Base-by-base conservation (phyloP, 2,888 invertebrate genomes). In the Endomychus coccineus region DNA sequence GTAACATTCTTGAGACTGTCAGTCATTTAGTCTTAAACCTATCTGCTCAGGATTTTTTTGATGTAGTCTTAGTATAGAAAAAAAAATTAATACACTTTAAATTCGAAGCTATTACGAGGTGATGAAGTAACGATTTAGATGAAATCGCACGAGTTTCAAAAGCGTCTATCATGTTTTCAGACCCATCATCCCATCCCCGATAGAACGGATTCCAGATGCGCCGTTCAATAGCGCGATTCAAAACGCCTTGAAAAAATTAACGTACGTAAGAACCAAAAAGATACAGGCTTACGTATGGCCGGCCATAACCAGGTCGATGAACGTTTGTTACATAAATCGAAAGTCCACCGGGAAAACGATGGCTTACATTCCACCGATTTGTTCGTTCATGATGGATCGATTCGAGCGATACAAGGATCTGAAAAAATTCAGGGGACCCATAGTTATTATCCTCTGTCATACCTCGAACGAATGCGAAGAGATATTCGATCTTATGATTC, bases 231-330 rank as follows among this genome's bases (percentile, higher is more conserved):
- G 35, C 13, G 37, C 46, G n/a, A 51, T 63, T 3, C 55, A 54
- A 14, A 31, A 33, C 4, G 43, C 43, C 10, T 39, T 64, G 9
- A 35, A 39, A 6, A 33, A 45, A 4, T 36, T 56, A 1, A 40
- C 53, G 3, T 61, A 57, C 37, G 49, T 41, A 16, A 48, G 52
- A 34, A 44, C 76, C 0, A 71, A 68, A 56, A 67, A 69, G 23
- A 65, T 83, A 16, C 86, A 88, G 53, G 71, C 75, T 0, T 78
- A 80, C 34, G 70, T 77, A 0, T 87, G 86, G 85, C 75, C 78
- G 1, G 75, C 78, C 2, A 69, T 85, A 27, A 62, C 77, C 24
- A 69, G 79, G 21, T 78, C 78, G 0, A 71, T 76, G 29, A 78
- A 81, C 43, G 64, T 80, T 1, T 72, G 81, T 32, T 70, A 81